phyloP scores from a whole-genome alignment of 92 coral and sea anemone genomes.

The Paramuricea clavata region DNA sequence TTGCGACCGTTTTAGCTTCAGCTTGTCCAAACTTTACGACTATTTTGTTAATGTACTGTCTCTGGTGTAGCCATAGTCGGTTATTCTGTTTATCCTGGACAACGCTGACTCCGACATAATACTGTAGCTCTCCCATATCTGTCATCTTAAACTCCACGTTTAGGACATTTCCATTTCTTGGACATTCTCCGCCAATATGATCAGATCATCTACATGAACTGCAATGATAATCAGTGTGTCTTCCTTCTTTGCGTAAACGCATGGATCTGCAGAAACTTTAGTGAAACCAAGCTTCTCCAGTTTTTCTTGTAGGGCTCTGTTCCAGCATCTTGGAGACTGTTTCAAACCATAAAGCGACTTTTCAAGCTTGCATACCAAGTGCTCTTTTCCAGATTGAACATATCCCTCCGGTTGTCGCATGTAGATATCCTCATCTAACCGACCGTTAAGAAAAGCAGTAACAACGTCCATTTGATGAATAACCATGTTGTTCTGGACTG shows the following conservation, averaged over 20 bases:
- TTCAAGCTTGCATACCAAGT: background rate
- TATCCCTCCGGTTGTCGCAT: too few relatives aligned
- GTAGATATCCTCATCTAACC: background rate
- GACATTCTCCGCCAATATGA: slow-evolving; percentile 52
- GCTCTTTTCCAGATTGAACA: too few relatives aligned
- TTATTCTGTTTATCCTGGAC: slow-evolving; percentile 62
- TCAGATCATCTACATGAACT: slow-evolving; percentile 61
- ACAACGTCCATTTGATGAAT: slow-evolving; percentile 46
- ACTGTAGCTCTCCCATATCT: slow-evolving; percentile 60
- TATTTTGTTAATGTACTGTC: too few relatives aligned
- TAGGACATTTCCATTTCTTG: too few relatives aligned
- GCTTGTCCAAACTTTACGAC: too few relatives aligned
- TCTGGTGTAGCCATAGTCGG: slow-evolving; percentile 32
- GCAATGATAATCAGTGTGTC: slow-evolving; percentile 55
- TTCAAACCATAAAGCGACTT: slow-evolving; percentile 8
- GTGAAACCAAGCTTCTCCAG: slow-evolving; percentile 18
- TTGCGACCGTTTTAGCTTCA: slow-evolving; percentile 67
- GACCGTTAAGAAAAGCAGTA: slow-evolving; percentile 19
- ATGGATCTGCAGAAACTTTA: background rate
- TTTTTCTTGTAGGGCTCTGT: background rate
- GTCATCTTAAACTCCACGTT: slow-evolving; percentile 61
- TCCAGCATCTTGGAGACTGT: slow-evolving; percentile 17
- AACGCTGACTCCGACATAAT: slow-evolving; percentile 45
- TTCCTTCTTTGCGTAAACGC: background rate
- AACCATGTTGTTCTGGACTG: slow-evolving; percentile 41